Evolutionary conservation across 2,888 invertebrate species (phyloP).

Genomic region (Standfussiana lucernea): DNA sequence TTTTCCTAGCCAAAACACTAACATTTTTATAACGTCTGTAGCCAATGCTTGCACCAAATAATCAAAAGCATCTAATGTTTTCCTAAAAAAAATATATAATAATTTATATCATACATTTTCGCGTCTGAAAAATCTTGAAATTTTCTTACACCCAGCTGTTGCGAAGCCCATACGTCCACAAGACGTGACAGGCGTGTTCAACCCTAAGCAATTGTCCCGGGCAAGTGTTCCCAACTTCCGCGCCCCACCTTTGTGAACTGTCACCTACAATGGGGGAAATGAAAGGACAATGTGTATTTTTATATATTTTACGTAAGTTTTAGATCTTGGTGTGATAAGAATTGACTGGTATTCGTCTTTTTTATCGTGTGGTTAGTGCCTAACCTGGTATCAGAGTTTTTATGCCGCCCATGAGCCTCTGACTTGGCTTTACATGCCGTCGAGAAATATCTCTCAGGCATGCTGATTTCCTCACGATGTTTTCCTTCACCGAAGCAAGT

Average conservation of each 20-base stretch:
- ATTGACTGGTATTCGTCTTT: neutral
- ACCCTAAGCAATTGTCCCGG: constrained; percentile 59
- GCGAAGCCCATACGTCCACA: constrained; percentile 28
- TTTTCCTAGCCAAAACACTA: neutral
- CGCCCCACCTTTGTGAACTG: constrained; percentile 45
- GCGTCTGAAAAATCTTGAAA: constrained; percentile 2
- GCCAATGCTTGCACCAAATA: too few species aligned
- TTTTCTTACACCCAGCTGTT: constrained; percentile 41
- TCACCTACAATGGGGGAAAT: constrained; percentile 36
- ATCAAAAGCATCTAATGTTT: neutral
- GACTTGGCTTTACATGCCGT: too few species aligned
- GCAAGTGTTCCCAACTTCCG: constrained; percentile 58
- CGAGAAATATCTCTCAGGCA: too few species aligned
- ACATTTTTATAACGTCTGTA: neutral
- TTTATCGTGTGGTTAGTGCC: too few species aligned
- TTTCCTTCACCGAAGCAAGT: too few species aligned
- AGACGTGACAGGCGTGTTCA: constrained; percentile 32
- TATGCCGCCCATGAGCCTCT: too few species aligned
- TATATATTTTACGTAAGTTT: constrained; percentile 8
- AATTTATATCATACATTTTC: constrained; percentile 11
- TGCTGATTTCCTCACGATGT: too few species aligned
- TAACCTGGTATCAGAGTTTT: too few species aligned
- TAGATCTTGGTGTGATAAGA: neutral
- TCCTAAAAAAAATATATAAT: neutral
- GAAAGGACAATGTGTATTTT: constrained; percentile 34